Percentiles rank a stretch among this genome's conserved stretches.
These are phyloP conservation scores for Marisa cornuarietis DNA, from an alignment of 1,140 invertebrate genomes.

Conservation along the genomic window DNA sequence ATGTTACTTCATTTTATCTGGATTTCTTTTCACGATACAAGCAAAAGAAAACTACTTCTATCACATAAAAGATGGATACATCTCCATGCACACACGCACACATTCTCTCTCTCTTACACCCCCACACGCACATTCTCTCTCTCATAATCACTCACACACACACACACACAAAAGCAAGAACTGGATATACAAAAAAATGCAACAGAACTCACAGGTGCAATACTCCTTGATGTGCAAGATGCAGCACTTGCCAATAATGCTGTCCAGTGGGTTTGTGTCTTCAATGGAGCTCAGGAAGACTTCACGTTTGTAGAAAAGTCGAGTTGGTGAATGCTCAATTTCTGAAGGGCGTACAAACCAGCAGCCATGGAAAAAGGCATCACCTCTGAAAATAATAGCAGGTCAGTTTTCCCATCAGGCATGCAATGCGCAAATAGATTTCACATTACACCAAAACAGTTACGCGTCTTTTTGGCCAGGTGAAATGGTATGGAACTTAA, in stretches of 20 bases:
- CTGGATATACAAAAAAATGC: background rate
- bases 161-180: background rate
- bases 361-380: conserved; percentile 91
- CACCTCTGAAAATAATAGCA: conserved; percentile 59
- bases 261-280: conserved; percentile 87
- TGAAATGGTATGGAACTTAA: no score
- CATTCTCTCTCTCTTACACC: background rate
- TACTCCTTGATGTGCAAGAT: conserved; percentile 93
- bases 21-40: no score
- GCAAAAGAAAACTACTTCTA: no score
- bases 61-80: conserved; percentile 71
- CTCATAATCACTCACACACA: no score
- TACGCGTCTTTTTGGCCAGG: background rate
- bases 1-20: background rate
- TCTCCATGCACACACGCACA: background rate
- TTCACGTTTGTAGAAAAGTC: conserved; percentile 95
- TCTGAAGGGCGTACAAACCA: conserved; percentile 91
- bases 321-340: conserved; percentile 76
- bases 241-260: conserved; percentile 89
- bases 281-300: conserved; percentile 91
- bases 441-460: background rate
- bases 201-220: conserved; percentile 74
- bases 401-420: background rate
- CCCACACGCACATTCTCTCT: background rate
- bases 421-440: background rate